phyloP scores from a whole-genome alignment of 2,888 invertebrate genomes.

The Meganola albula region DNA sequence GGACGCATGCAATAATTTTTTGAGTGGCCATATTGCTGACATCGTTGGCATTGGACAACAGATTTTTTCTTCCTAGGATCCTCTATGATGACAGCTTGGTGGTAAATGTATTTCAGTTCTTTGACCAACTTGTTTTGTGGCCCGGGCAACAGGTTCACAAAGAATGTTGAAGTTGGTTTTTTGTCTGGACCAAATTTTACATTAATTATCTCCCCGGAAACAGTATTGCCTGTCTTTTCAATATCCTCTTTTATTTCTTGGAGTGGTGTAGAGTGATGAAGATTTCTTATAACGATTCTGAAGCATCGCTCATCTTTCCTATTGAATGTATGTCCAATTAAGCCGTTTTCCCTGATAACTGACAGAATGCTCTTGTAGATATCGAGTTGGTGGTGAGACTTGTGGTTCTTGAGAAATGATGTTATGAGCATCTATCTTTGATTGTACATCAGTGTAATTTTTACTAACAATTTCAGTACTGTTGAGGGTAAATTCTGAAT shows the following conservation, averaged over 20 bases:
- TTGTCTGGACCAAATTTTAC: slow-evolving; percentile 6
- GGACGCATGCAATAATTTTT: slow-evolving; percentile 24
- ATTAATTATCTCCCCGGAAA: slow-evolving; percentile 1
- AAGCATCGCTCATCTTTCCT: neutral
- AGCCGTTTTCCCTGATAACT: no score
- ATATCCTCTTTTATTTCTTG: neutral
- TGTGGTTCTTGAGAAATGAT: no score
- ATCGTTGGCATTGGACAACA: slow-evolving; percentile 9
- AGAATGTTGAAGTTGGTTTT: slow-evolving; percentile 4
- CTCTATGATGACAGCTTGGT: slow-evolving; percentile 5
- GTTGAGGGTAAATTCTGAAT: no score
- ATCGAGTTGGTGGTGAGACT: no score
- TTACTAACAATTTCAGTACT: no score
- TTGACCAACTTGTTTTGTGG: neutral
- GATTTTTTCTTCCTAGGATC: slow-evolving; percentile 6
- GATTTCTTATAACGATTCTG: neutral
- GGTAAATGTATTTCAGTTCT: slow-evolving; percentile 1
- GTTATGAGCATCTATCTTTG: no score
- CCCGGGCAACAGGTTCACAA: slow-evolving; percentile 1
- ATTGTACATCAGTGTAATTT: no score
- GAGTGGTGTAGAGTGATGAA: neutral
- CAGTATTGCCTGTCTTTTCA: neutral
- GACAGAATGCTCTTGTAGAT: no score
- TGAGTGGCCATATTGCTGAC: slow-evolving; percentile 13
- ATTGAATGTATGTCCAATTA: slow-evolving; percentile 1